phyloP scores from a whole-genome alignment of 2,113 vertebrate species.

The Argyrosomus japonicus region DNA sequence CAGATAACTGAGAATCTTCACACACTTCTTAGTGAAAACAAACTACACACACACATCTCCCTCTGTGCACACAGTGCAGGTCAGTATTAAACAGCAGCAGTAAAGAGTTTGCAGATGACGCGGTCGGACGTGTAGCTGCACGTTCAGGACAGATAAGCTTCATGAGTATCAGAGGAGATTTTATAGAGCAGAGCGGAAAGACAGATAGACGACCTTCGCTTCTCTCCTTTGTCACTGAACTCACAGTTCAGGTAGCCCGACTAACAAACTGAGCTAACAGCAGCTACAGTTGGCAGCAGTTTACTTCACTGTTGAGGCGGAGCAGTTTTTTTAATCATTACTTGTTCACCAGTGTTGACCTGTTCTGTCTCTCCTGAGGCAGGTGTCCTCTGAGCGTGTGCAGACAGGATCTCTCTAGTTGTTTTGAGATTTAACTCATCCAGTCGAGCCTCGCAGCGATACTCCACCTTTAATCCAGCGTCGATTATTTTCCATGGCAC shows the following conservation, averaged over 20 bases:
- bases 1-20: no score
- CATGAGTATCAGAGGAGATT: not conserved
- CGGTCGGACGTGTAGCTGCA: conserved; percentile 1
- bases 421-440: not conserved
- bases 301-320: no score
- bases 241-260: no score
- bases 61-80: not conserved
- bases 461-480: conserved; percentile 6
- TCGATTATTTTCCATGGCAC: conserved; percentile 20
- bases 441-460: not conserved
- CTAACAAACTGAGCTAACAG: no score
- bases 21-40: not conserved
- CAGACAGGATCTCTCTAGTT: conserved; percentile 29
- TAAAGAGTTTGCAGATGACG: not conserved
- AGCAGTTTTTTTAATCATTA: not conserved
- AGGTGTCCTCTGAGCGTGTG: conserved; percentile 18
- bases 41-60: not conserved
- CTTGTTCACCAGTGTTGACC: not conserved
- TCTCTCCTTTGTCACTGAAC: no score
- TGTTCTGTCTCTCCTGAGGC: not conserved
- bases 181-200: not conserved
- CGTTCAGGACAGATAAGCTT: not conserved
- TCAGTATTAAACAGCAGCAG: not conserved
- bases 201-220: no score
- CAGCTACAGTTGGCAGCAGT: no score